Evolutionary conservation across 1,140 invertebrate species (phyloP).

Genomic region (Listronotus bonariensis): DNA sequence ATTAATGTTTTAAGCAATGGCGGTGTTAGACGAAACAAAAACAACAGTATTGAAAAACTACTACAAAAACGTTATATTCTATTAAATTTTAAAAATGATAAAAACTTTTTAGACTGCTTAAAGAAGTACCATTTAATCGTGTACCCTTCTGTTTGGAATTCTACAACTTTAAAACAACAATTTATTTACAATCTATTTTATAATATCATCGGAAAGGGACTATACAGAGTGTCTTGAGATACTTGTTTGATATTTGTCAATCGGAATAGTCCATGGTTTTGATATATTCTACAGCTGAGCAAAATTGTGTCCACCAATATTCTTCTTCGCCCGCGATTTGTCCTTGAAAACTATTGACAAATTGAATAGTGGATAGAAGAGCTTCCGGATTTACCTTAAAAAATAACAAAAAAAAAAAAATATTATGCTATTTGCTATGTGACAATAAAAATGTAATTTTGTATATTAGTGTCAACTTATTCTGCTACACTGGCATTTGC

Average conservation of each 20-base stretch:
- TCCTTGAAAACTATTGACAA: slow-evolving; percentile 88
- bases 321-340: slow-evolving; percentile 88
- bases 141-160: not conserved
- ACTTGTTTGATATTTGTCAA: slow-evolving; percentile 35
- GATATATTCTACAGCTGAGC: slow-evolving; percentile 94
- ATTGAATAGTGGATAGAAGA: slow-evolving; percentile 95
- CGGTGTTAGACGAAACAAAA: no score
- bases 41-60: no score
- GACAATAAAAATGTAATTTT: no score
- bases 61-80: no score
- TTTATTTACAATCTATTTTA: not conserved
- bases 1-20: no score
- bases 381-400: slow-evolving; percentile 89
- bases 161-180: slow-evolving; percentile 9
- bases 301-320: slow-evolving; percentile 99
- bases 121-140: not conserved
- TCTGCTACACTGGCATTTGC: no score
- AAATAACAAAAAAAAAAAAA: not conserved
- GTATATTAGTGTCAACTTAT: no score
- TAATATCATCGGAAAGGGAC: slow-evolving; percentile 1
- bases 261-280: slow-evolving; percentile 92
- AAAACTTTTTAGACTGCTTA: no score
- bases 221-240: not conserved
- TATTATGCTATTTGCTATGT: no score
- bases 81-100: no score